Conservation (phyloP, 2,888 invertebrate species). For the Adelognathus sp. region DNA sequence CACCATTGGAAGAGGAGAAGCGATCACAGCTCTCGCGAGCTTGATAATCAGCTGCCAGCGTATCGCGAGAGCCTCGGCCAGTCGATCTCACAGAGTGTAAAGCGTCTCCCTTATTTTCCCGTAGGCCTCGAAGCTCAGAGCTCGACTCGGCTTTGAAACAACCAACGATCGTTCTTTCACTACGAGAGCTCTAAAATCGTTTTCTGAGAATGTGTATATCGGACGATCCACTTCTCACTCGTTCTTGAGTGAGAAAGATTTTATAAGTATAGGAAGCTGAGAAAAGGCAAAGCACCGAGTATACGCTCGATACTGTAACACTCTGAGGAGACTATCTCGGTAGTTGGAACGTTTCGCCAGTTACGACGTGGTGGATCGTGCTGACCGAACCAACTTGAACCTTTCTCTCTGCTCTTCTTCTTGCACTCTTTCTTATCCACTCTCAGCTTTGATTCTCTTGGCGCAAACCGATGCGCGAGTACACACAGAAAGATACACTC, state of each 20-base stretch:
- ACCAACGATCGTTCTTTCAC: slow-evolving; percentile 37
- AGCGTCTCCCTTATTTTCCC: not conserved
- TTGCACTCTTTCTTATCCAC: slow-evolving; percentile 20
- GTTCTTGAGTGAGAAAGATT: slow-evolving; percentile 43
- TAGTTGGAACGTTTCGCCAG: slow-evolving; percentile 46
- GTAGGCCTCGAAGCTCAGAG: not conserved
- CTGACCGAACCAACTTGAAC: slow-evolving; percentile 13
- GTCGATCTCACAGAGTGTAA: not conserved
- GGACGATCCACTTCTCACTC: slow-evolving; percentile 7
- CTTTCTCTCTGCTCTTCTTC: slow-evolving; percentile 12
- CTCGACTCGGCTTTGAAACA: slow-evolving; percentile 33
- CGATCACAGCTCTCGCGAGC: slow-evolving; percentile 60
- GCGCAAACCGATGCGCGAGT: slow-evolving; percentile 24
- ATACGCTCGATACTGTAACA: slow-evolving; percentile 46
- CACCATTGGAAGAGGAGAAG: slow-evolving; percentile 31
- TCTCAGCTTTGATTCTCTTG: slow-evolving; percentile 26
- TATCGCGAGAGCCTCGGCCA: slow-evolving; percentile 1
- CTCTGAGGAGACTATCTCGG: slow-evolving; percentile 27
- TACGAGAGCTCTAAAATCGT: slow-evolving; percentile 71
- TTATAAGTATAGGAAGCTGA: slow-evolving; percentile 68
- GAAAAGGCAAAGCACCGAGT: slow-evolving; percentile 20
- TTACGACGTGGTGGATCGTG: slow-evolving; percentile 56
- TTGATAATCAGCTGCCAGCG: slow-evolving; percentile 71
- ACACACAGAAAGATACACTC: slow-evolving; percentile 24
- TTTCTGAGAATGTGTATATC: slow-evolving; percentile 70